Evolutionary conservation across 1,140 invertebrate genomes (phyloP), one percentile per base, ranked within the genome.

Genomic region (Dreissena rostriformis): DNA sequence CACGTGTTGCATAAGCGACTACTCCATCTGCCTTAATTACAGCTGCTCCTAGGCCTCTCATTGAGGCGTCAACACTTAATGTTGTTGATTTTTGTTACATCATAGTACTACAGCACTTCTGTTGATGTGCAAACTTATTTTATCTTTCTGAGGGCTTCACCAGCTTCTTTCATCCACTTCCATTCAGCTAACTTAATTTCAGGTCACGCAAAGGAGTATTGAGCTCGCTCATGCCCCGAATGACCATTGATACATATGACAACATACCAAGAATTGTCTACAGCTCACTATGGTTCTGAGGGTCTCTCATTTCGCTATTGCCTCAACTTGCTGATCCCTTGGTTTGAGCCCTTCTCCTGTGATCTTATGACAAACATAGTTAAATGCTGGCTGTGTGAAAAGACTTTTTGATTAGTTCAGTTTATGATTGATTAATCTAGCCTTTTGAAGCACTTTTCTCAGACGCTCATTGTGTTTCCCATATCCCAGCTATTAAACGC

Each of bases 1-100:
- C 88, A 53, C 93, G 82, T 7, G 93, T 94, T 8, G 92, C 91
- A 91, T 91, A 94, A 28, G 88, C 87, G 4, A 94, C 87, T 11
- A 92, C 91, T 49, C 91, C 75, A 22, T 86, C 79, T 57, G 93
- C 85, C 84, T 95, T 94, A 17, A 94, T 67, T 0, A 94, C 26
- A 19, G 93, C 91, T 28, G 91, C 91, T 14, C 93, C 93, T n/a
- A 94, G 79, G 0, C 92, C 94, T 63, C 87, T 75, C 53, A 88
- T 84, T 19, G 91, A 93, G 6, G 91, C 52, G 17, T 57, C 12
- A 14, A 57, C 53, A 14, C 12, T 57, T 57, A 57, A 57, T 57
- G 53, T 57, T 14, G 19, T 57, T 12, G 53, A 19, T n/a, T 57
- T 57, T 57, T 14, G 12, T 57, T 19, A 57, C 53, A 19, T 57